phyloP scores from a whole-genome alignment of 1,140 invertebrate genomes.

The Onthophagus taurus region DNA sequence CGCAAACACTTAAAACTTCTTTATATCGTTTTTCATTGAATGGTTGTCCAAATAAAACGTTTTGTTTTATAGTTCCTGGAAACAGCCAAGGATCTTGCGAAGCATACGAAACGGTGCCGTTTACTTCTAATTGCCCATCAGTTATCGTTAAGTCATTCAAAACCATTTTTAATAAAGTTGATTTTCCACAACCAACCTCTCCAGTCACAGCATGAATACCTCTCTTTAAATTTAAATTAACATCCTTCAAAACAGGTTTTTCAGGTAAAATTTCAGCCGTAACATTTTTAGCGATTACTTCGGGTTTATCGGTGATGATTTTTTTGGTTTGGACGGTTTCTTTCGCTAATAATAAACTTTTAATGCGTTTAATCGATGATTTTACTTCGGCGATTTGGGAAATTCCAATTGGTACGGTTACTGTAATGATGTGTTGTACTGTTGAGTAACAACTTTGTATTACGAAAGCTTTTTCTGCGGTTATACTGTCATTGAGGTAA shows the following conservation, averaged over 20 bases:
- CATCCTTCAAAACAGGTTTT: slow-evolving; percentile 42
- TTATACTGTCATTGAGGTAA: slow-evolving; percentile 51
- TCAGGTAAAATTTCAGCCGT: background rate
- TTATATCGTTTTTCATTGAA: slow-evolving; percentile 47
- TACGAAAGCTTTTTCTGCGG: slow-evolving; percentile 66
- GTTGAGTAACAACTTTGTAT: slow-evolving; percentile 64
- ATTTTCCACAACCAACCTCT: slow-evolving; percentile 76
- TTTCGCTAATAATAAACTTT: slow-evolving; percentile 50
- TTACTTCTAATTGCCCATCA: slow-evolving; percentile 49
- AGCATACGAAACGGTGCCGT: slow-evolving; percentile 67
- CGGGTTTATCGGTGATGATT: too few species aligned
- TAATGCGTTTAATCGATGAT: slow-evolving; percentile 48
- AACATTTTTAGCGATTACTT: background rate
- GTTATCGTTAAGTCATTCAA: slow-evolving; percentile 60
- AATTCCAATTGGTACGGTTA: slow-evolving; percentile 60
- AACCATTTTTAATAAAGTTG: slow-evolving; percentile 59
- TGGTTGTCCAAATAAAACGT: slow-evolving; percentile 52
- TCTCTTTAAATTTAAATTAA: slow-evolving; percentile 46
- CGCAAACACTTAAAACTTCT: slow-evolving; percentile 54
- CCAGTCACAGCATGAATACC: slow-evolving; percentile 65
- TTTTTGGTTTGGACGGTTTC: too few species aligned
- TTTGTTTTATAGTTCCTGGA: slow-evolving; percentile 49
- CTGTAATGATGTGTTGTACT: slow-evolving; percentile 59
- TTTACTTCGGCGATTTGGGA: slow-evolving; percentile 45
- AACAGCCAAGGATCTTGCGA: slow-evolving; percentile 74